Percentiles rank a stretch among this genome's conserved stretches.
These are phyloP conservation scores for Scaptomyza polygonia DNA, from an alignment of 2,888 invertebrate species.

Conservation along the genomic window DNA sequence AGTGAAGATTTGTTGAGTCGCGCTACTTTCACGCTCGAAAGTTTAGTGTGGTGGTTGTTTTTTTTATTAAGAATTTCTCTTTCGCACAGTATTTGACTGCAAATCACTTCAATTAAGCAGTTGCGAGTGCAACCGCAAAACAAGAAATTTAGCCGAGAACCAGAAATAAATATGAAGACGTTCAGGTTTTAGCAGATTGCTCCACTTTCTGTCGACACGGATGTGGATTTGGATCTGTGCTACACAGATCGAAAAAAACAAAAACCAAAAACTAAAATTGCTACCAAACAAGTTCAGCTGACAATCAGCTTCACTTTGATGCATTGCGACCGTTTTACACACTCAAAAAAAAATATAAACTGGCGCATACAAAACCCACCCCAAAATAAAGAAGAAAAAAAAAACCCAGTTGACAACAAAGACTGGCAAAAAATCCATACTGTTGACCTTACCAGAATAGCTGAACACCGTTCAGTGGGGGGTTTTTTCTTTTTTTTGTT, in stretches of 20 bases:
- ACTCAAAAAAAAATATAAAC: slow-evolving; percentile 12
- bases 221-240: slow-evolving; percentile 64
- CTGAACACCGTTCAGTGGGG: slow-evolving; percentile 21
- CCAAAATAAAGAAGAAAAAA: slow-evolving; percentile 5
- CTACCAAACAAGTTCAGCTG: slow-evolving; percentile 72
- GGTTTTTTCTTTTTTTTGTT: slow-evolving; percentile 33
- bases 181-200: slow-evolving; percentile 63
- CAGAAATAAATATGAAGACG: slow-evolving; percentile 62
- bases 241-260: slow-evolving; percentile 19
- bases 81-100: slow-evolving; percentile 76
- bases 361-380: slow-evolving; percentile 50
- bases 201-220: slow-evolving; percentile 74
- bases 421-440: slow-evolving; percentile 5
- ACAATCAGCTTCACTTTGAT: slow-evolving; percentile 70
- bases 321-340: slow-evolving; percentile 38
- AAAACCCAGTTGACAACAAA: slow-evolving; percentile 13
- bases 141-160: slow-evolving; percentile 56
- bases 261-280: slow-evolving; percentile 23
- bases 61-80: slow-evolving; percentile 74
- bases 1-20: slow-evolving; percentile 16
- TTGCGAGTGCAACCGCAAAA: slow-evolving; percentile 51
- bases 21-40: slow-evolving; percentile 74
- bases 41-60: slow-evolving; percentile 48
- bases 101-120: slow-evolving; percentile 74
- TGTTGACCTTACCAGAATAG: slow-evolving; percentile 58